Evolutionary conservation across 2,797 vertebrate genomes (phyloP).

Genomic region (Acrocephalus scirpaceus): DNA sequence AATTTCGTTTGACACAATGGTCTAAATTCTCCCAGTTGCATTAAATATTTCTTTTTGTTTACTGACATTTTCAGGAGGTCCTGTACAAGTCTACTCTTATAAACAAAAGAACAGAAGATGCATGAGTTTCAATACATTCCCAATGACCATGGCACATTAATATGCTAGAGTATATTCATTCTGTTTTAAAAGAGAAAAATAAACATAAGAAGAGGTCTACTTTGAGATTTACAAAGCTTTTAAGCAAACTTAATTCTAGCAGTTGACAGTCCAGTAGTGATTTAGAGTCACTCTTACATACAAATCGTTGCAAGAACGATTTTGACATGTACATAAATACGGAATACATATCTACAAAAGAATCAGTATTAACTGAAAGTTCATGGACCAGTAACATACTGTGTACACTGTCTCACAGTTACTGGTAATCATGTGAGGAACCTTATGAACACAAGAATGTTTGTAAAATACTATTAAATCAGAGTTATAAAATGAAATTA

Average conservation of each 20-base stretch:
- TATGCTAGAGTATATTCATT: background rate
- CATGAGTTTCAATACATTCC: background rate
- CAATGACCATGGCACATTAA: background rate
- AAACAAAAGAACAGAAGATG: background rate
- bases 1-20: background rate
- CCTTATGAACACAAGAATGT: background rate
- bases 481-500: background rate
- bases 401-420: background rate
- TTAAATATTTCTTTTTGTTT: background rate
- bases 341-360: background rate
- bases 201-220: background rate
- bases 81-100: background rate
- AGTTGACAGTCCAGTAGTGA: background rate
- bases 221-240: background rate
- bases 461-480: background rate
- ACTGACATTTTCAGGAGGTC: background rate
- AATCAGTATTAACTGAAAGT: background rate
- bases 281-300: background rate
- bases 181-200: background rate
- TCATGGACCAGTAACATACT: background rate
- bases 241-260: background rate
- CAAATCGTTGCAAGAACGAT: fast-evolving
- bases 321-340: background rate
- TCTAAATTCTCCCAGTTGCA: background rate
- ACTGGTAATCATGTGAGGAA: background rate